These are phyloP conservation scores for Carposina sasakii DNA, from an alignment of 1,140 invertebrate species.

Conservation along the genomic window DNA sequence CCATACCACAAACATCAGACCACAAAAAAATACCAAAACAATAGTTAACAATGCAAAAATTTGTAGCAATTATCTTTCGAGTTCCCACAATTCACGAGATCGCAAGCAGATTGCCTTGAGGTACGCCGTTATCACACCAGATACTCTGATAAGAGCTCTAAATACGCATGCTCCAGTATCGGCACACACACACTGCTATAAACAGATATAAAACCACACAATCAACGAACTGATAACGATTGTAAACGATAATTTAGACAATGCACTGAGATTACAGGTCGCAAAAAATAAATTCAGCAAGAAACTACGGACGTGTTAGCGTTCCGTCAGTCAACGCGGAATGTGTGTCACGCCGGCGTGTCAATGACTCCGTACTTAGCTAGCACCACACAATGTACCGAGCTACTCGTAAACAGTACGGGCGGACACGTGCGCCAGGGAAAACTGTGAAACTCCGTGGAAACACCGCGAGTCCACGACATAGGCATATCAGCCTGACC, in stretches of 20 bases:
- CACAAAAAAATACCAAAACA: too few species aligned
- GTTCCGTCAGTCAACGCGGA: constrained; percentile 44
- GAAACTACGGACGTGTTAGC: constrained; percentile 40
- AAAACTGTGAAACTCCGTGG: constrained; percentile 1
- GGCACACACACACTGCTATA: constrained; percentile 13
- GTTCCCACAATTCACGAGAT: constrained; percentile 17
- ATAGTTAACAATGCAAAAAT: background rate
- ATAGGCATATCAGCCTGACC: too few species aligned
- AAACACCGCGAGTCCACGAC: constrained; percentile 2
- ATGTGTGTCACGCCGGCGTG: constrained; percentile 60
- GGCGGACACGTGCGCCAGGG: constrained; percentile 42
- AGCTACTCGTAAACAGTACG: constrained; percentile 49
- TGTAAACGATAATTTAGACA: constrained; percentile 15
- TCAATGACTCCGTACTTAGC: constrained; percentile 49
- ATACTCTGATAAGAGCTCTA: constrained; percentile 27
- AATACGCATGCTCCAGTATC: constrained; percentile 17
- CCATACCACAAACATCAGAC: too few species aligned
- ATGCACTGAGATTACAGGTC: constrained; percentile 21
- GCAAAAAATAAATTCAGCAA: constrained; percentile 34
- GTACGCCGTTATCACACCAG: constrained; percentile 20
- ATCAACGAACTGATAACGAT: constrained; percentile 22
- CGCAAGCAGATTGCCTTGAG: constrained; percentile 18
- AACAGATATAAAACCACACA: constrained; percentile 13
- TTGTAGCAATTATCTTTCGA: too few species aligned
- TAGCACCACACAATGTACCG: constrained; percentile 16